Base-by-base conservation (phyloP, 2,797 vertebrate genomes). In the Sebastes nivosus region DNA sequence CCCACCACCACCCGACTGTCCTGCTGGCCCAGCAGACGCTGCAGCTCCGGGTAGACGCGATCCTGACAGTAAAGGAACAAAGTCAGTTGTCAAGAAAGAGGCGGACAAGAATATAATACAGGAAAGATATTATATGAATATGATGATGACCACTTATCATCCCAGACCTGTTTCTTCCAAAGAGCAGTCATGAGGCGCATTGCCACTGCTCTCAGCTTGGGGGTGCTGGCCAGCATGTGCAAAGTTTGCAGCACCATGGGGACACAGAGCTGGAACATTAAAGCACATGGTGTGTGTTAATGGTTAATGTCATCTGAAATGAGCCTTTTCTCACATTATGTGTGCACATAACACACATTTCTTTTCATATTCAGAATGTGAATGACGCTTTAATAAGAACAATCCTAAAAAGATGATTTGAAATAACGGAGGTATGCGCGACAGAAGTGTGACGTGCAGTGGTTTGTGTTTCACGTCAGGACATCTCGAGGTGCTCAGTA, bases 31-130 rank as follows among this genome's bases (percentile, higher is more conserved):
- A 99, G 95, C 78, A 97, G 95, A 61, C 95, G 96, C 93, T 99
- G 98, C 65, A 99, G 89, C 80, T 99, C 97, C 22, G 98, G 97
- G 89, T 99, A 99, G 58, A 99, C 94, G 27, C 98, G 97, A 88
- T 99, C 98, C 98, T 99, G 65, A 36, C 12, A 61, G 12, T 58
- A 30, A 30, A 12, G 3, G 22, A 61, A 36, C 11, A 74, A 5
- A 46, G 66, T 22, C 3, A 9, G 29, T n/a, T 11, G 36, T 16
- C 7, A 79, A 11, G 10, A 29, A 18, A 25, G 11, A 36, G 18
- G 22, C 0, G 3, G 2, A 27, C 6, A 50, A 54, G 9, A 25
- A 22, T 12, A n/a, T 0, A 57, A 22, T 20, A 22, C 3, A 32
- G 29, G 6, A 73, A 6, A 12, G 2, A 7, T 24, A 6, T 22